Base-by-base conservation (phyloP, 2,113 vertebrate genomes). In the Seriola aureovittata region DNA sequence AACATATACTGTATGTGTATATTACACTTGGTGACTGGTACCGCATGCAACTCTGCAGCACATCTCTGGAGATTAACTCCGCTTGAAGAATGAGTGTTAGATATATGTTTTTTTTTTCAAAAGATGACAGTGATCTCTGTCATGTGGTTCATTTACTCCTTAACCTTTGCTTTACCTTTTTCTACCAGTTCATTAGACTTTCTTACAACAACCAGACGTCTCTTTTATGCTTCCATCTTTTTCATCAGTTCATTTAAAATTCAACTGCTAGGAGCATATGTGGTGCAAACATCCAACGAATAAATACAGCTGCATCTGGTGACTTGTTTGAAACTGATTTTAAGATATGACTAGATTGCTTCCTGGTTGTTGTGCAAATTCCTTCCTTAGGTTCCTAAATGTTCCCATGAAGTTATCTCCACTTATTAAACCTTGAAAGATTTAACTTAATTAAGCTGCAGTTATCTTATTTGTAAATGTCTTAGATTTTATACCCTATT, bases 1-100 rank as follows among this genome's bases (percentile, higher is more conserved):
- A 71, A 78, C 73, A 40, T 14, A 50, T 48, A 23, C n/a, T 71
- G 21, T 8, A 44, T 6, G 63, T 77, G 82, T 17, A 16, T 52
- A 38, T 19, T 19, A 34, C 55, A 72, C 46, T 38, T 46, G 21
- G 11, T 57, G 71, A 81, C 63, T 25, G 36, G 2, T 54, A 32
- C 71, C 38, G 34, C 52, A 34, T 36, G 48, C 60, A 32, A 10
- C 44, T 23, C 36, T 38, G 58, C 36, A 5, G 23, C 32, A 16
- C 17, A 17, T 63, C 32, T 52, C 17, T 52, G 48, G 64, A 44
- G 63, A 68, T 29, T 60, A 52, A 8, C 12, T 32, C 9, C 23
- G 13, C 63, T 25, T 69, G 48, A 44, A 38, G 50, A 62, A 46
- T 19, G 10, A 62, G 2, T 50, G n/a, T 42, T 48, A 42, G 34